phyloP scores from a whole-genome alignment of 2,888 invertebrate species.

The Eulithis testata region DNA sequence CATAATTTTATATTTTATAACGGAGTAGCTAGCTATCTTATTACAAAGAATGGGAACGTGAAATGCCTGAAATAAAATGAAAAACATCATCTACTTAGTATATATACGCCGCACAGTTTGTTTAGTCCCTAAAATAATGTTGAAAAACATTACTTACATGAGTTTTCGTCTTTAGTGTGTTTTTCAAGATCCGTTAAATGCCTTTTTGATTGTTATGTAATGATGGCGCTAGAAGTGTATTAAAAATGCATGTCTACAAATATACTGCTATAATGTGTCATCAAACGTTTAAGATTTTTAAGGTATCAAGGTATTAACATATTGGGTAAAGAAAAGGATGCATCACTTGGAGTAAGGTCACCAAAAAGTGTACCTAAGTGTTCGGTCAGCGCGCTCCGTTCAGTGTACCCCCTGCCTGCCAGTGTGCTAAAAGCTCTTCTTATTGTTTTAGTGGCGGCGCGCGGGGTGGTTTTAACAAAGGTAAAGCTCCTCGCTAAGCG shows the following conservation, averaged over 20 bases:
- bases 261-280: conserved; percentile 62
- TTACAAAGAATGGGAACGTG: no score
- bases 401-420: conserved; percentile 84
- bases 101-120: conserved; percentile 2
- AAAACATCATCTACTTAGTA: no score
- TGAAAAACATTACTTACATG: conserved; percentile 25
- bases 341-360: conserved; percentile 76
- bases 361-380: conserved; percentile 81
- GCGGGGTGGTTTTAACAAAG: conserved; percentile 98
- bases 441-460: conserved; percentile 97
- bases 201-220: conserved; percentile 26
- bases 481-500: conserved; percentile 93
- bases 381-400: conserved; percentile 84
- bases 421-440: conserved; percentile 90
- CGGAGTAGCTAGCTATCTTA: no score
- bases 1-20: no score
- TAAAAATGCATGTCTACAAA: conserved; percentile 61
- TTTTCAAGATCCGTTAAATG: conserved; percentile 29
- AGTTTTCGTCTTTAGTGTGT: conserved; percentile 16
- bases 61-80: neutral
- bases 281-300: conserved; percentile 78
- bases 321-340: conserved; percentile 86
- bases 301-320: conserved; percentile 79
- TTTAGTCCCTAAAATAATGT: conserved; percentile 28
- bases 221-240: conserved; percentile 32